phyloP scores from a whole-genome alignment of 2,888 invertebrate species.

The Unio pictorum region DNA sequence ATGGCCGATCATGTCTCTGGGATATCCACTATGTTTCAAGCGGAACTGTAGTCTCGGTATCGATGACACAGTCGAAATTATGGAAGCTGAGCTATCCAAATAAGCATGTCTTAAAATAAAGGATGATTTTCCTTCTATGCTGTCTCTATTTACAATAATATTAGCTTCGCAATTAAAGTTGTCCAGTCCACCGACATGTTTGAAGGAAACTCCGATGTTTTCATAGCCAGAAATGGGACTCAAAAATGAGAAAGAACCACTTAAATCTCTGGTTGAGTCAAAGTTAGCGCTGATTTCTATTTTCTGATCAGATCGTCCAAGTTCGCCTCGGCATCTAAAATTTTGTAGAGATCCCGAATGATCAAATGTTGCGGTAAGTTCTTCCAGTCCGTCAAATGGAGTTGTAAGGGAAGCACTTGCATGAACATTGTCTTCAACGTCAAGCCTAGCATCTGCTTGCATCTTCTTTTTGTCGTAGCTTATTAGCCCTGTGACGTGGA shows the following conservation, averaged over 20 bases:
- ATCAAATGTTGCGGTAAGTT: constrained; percentile 27
- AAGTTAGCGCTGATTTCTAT: constrained; percentile 13
- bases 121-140: too few relatives aligned
- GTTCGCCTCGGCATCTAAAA: constrained; percentile 18
- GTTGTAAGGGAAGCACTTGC: constrained; percentile 31
- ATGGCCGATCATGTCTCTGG: too few relatives aligned
- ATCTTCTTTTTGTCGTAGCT: constrained; percentile 10
- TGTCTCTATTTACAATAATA: too few relatives aligned
- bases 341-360: constrained; percentile 23
- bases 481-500: constrained; percentile 16
- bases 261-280: constrained; percentile 2
- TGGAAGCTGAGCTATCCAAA: too few relatives aligned
- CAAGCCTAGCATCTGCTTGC: constrained; percentile 5
- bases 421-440: constrained; percentile 7
- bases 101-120: too few relatives aligned
- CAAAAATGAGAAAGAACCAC: too few relatives aligned
- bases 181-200: constrained; percentile 26
- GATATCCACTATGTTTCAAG: too few relatives aligned
- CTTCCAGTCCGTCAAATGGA: constrained; percentile 32
- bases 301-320: constrained; percentile 17
- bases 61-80: too few relatives aligned
- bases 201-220: constrained; percentile 15
- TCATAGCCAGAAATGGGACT: constrained; percentile 11
- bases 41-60: too few relatives aligned
- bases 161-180: constrained; percentile 26